Conservation (phyloP, 2,888 invertebrate genomes). For the Pyrrhosoma nymphula region DNA sequence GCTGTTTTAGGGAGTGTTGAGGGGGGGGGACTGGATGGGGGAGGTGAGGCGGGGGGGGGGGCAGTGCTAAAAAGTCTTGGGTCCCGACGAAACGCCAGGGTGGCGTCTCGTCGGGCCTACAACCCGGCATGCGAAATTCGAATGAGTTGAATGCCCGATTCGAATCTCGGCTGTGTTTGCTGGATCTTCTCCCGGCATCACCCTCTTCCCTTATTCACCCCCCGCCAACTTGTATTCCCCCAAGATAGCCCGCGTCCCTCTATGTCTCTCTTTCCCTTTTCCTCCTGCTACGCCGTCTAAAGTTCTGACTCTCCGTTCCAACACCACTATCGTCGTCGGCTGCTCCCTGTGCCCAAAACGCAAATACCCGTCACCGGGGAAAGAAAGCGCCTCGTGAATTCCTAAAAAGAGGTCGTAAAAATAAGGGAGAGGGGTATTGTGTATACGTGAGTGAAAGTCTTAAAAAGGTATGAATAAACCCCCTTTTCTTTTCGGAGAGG, state of each 20-base stretch:
- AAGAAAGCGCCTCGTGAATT: conserved; percentile 47
- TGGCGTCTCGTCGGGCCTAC: background rate
- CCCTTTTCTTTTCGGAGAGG: background rate
- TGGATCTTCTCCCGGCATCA: background rate
- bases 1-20: too few relatives aligned
- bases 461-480: background rate
- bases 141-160: background rate
- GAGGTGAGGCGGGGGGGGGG: background rate
- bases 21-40: background rate
- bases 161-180: background rate
- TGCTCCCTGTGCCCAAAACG: conserved; percentile 20
- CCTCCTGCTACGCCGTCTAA: background rate
- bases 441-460: conserved; percentile 61
- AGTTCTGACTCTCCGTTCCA: background rate
- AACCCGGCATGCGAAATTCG: background rate
- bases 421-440: background rate
- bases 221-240: background rate
- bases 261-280: background rate
- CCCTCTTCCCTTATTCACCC: background rate
- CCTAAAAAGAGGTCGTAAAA: background rate
- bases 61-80: background rate
- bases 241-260: too few relatives aligned
- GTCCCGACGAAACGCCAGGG: background rate
- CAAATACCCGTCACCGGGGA: conserved; percentile 30
- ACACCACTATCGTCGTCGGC: too few relatives aligned